These are phyloP conservation scores for Cephus cinctus DNA, from an alignment of 1,140 invertebrate species.

Conservation along the genomic window DNA sequence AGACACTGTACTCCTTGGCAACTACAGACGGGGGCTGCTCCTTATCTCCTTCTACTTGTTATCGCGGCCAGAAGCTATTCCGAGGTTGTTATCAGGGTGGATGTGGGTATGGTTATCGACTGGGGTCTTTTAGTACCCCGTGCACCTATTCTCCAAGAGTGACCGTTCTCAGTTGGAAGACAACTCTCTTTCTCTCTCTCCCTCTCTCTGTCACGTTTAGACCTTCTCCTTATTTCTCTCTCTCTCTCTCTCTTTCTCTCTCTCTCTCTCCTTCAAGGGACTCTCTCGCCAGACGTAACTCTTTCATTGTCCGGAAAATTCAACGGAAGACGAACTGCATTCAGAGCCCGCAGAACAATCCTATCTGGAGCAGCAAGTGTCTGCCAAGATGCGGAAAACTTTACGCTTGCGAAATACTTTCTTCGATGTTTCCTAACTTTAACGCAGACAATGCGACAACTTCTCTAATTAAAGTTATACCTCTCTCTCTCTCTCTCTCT, in stretches of 20 bases:
- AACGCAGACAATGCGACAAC: constrained; percentile 22
- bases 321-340: not conserved
- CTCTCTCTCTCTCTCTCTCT: too few relatives aligned
- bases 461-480: constrained; percentile 31
- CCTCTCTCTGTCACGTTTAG: constrained; percentile 34
- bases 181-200: too few relatives aligned
- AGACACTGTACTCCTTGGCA: constrained; percentile 17
- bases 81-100: too few relatives aligned
- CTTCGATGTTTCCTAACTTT: constrained; percentile 18
- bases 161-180: too few relatives aligned
- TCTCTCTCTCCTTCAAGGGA: constrained; percentile 11
- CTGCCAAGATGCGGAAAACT: constrained; percentile 16
- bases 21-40: too few relatives aligned
- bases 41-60: too few relatives aligned
- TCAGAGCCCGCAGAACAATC: constrained; percentile 8
- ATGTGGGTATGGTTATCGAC: too few relatives aligned
- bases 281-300: constrained; percentile 13
- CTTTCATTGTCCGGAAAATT: constrained; percentile 13
- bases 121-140: too few relatives aligned
- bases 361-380: constrained; percentile 4
- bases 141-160: too few relatives aligned
- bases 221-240: constrained; percentile 27
- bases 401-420: constrained; percentile 19
- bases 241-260: not conserved
- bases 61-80: too few relatives aligned